Evolutionary conservation across 2,113 vertebrate genomes (phyloP).

Genomic region (Hippopotamus amphibius): DNA sequence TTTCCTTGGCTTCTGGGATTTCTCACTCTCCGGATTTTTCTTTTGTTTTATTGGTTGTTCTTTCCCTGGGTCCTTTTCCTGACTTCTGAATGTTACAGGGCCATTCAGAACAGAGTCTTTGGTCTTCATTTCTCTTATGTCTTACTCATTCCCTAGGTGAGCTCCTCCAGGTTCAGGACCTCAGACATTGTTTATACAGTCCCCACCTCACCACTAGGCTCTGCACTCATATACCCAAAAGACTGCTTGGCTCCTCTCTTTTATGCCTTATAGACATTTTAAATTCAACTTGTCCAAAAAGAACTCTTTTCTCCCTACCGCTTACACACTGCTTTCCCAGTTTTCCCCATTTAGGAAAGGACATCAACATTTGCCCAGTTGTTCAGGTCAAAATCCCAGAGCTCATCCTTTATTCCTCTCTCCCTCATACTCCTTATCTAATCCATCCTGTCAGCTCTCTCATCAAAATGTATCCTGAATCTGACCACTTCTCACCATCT

Average conservation of each 20-base stretch:
- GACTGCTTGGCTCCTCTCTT: neutral
- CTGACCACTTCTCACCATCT: neutral
- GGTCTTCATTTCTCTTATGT: neutral
- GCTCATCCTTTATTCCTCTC: neutral
- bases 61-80: neutral
- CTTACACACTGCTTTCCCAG: neutral
- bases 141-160: neutral
- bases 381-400: neutral
- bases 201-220: neutral
- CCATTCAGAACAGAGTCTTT: neutral
- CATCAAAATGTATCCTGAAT: neutral
- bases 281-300: neutral
- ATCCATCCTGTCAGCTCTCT: neutral
- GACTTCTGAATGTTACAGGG: neutral
- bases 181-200: neutral
- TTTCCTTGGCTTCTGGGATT: neutral
- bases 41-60: neutral
- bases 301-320: neutral
- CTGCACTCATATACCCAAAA: neutral
- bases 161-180: neutral
- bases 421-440: neutral
- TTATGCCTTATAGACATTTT: neutral
- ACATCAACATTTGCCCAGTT: neutral
- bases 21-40: neutral
- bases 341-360: neutral